Percentiles rank a stretch among this genome's conserved stretches.
These are phyloP conservation scores for Meriones unguiculatus DNA, from an alignment of 2,113 vertebrate genomes.

Conservation along the genomic window DNA sequence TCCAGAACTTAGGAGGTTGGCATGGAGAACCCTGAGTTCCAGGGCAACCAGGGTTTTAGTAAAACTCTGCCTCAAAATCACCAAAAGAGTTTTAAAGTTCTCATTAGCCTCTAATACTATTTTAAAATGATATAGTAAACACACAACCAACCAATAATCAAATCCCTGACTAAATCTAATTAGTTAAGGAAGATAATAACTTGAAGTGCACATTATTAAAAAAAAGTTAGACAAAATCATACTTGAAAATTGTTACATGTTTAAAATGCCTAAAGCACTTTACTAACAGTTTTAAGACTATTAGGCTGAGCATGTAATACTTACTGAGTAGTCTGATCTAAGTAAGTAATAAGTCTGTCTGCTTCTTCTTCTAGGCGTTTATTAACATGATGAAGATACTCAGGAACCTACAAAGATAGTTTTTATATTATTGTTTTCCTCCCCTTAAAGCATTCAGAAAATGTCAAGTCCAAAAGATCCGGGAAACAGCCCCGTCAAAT, in stretches of 20 bases:
- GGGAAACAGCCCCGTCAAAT: conserved; percentile 68
- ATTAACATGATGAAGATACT: conserved; percentile 99
- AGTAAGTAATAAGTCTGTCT: conserved; percentile 98
- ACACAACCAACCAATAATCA: conserved; percentile 62
- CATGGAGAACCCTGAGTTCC: neutral
- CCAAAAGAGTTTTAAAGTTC: conserved; percentile 60
- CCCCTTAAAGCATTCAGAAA: conserved; percentile 77
- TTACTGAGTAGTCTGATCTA: conserved; percentile 99
- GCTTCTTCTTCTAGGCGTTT: conserved; percentile 99
- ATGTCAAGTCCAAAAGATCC: conserved; percentile 73
- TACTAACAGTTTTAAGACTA: conserved; percentile 55
- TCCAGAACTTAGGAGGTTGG: neutral
- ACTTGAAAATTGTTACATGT: conserved; percentile 56
- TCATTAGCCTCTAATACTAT: conserved; percentile 37
- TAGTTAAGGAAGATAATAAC: conserved; percentile 52
- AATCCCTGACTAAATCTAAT: conserved; percentile 67
- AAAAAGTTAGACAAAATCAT: conserved; percentile 66
- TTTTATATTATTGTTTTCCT: conserved; percentile 79
- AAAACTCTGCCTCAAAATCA: neutral
- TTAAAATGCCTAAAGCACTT: conserved; percentile 43
- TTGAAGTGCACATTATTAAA: conserved; percentile 33
- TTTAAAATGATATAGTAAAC: conserved; percentile 54
- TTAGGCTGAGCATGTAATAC: conserved; percentile 79
- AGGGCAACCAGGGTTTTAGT: neutral
- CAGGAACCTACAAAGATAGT: conserved; percentile 93